phyloP scores from a whole-genome alignment of 2,888 invertebrate genomes.

The Palloptera scutellata region DNA sequence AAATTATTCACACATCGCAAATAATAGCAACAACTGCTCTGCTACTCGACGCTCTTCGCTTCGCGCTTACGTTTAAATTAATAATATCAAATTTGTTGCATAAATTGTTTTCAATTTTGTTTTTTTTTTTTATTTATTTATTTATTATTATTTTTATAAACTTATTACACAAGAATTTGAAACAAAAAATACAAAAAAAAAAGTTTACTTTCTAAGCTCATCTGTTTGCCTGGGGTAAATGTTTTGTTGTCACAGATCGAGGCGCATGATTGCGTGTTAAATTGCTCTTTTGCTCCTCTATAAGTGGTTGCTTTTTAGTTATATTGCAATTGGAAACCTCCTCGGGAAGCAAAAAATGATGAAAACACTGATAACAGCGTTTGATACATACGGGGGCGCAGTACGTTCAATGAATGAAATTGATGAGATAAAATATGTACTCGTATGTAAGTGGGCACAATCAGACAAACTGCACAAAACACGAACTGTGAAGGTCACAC shows the following conservation, averaged over 20 bases:
- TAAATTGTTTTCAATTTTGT: too few species aligned
- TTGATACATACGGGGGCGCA: too few species aligned
- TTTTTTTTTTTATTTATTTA: too few species aligned
- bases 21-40: too few species aligned
- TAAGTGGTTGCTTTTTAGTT: background rate
- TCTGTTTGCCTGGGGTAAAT: constrained; percentile 32
- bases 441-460: background rate
- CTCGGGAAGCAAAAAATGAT: background rate
- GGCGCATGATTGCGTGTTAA: constrained; percentile 17
- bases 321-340: constrained; percentile 1
- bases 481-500: background rate
- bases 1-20: too few species aligned
- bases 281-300: background rate
- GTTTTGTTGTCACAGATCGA: constrained; percentile 35
- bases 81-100: too few species aligned
- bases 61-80: too few species aligned
- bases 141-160: too few species aligned
- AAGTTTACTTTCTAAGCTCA: constrained; percentile 30
- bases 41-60: too few species aligned
- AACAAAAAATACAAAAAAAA: background rate
- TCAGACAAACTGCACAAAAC: background rate
- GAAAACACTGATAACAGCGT: constrained; percentile 1
- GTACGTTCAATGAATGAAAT: too few species aligned
- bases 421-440: too few species aligned
- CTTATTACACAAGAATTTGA: too few species aligned